Evolutionary conservation across 2,888 invertebrate species (phyloP).

Genomic region (Cyclophora albipunctata): DNA sequence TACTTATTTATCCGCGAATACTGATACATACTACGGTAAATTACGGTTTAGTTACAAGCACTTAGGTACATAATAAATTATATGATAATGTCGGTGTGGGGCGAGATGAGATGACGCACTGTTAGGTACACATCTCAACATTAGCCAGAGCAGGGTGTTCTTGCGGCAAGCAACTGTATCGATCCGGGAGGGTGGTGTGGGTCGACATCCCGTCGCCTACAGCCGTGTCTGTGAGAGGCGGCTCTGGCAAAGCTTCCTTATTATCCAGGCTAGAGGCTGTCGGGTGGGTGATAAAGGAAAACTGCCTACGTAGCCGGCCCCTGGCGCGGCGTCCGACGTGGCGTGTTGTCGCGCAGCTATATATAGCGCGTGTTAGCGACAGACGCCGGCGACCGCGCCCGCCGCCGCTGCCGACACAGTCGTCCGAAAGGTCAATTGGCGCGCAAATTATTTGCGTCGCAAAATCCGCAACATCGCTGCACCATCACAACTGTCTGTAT

Average conservation of each 20-base stretch:
- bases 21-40: too few relatives aligned
- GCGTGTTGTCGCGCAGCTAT: slow-evolving; percentile 67
- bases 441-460: slow-evolving; percentile 75
- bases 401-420: slow-evolving; percentile 43
- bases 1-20: too few relatives aligned
- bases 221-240: slow-evolving; percentile 48
- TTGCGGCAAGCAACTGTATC: slow-evolving; percentile 69
- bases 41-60: too few relatives aligned
- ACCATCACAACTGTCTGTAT: slow-evolving; percentile 30
- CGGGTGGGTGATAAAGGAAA: slow-evolving; percentile 70
- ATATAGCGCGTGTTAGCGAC: slow-evolving; percentile 62
- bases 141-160: slow-evolving; percentile 43
- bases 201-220: slow-evolving; percentile 65
- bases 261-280: slow-evolving; percentile 68
- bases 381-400: slow-evolving; percentile 52
- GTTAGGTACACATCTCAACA: slow-evolving; percentile 36
- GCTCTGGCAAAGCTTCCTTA: slow-evolving; percentile 59
- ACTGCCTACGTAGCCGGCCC: slow-evolving; percentile 69
- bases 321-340: slow-evolving; percentile 59
- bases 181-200: slow-evolving; percentile 71
- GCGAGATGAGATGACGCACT: too few relatives aligned
- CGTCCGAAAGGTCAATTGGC: slow-evolving; percentile 73
- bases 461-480: slow-evolving; percentile 58
- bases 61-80: too few relatives aligned
- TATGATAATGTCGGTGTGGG: too few relatives aligned